These are phyloP conservation scores for Scrobipalpa atriplicella DNA, from an alignment of 2,888 invertebrate genomes.

Conservation along the genomic window DNA sequence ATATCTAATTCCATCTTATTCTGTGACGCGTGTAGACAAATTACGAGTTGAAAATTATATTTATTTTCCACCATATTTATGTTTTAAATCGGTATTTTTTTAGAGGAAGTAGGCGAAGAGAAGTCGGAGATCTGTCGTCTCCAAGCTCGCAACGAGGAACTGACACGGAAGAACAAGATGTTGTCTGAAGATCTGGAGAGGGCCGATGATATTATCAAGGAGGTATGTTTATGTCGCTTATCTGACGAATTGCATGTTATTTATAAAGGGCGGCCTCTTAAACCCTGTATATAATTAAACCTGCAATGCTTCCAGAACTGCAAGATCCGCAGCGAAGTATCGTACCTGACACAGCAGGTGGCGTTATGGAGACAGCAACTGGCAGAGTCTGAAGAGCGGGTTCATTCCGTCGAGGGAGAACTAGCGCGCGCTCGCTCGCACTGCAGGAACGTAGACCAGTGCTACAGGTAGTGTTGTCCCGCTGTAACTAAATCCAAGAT, in stretches of 20 bases:
- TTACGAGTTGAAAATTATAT: too few species aligned
- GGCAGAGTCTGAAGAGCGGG: constrained; percentile 41
- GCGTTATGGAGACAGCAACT: constrained; percentile 41
- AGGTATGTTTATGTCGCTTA: constrained; percentile 43
- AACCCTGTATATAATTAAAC: too few species aligned
- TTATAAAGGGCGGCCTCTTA: too few species aligned
- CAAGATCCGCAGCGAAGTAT: constrained; percentile 47
- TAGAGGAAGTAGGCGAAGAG: constrained; percentile 39
- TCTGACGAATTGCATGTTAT: not conserved
- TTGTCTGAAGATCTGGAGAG: constrained; percentile 48
- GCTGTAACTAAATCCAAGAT: too few species aligned
- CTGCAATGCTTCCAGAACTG: constrained; percentile 41
- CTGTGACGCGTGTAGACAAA: too few species aligned
- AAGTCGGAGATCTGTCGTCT: constrained; percentile 31
- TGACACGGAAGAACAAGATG: constrained; percentile 44
- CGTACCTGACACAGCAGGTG: constrained; percentile 45
- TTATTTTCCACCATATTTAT: too few species aligned
- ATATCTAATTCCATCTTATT: too few species aligned
- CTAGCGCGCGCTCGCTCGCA: constrained; percentile 43
- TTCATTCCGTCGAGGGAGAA: constrained; percentile 44
- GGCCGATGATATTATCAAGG: constrained; percentile 44
- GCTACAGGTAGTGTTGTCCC: constrained; percentile 45
- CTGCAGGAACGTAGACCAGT: constrained; percentile 42
- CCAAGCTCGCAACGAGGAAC: constrained; percentile 47
- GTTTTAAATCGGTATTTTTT: constrained; percentile 19